A percentile compares a stretch with the other conserved stretches of the same genome.
phyloP scores from a whole-genome alignment of 2,888 invertebrate genomes.

The Diarsia dahlii region DNA sequence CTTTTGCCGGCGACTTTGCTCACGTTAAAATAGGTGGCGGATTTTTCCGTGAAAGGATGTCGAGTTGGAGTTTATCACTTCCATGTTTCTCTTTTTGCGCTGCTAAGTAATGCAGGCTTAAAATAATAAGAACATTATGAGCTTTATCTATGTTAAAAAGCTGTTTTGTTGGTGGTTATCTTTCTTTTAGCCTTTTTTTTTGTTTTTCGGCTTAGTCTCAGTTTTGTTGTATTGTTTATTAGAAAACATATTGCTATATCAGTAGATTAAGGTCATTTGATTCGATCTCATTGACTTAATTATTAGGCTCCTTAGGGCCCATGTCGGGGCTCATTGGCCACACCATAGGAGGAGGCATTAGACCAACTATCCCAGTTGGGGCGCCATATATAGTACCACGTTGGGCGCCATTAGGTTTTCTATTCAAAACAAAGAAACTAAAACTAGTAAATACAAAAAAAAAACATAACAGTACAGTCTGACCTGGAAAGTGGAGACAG shows the following conservation, averaged over 20 bases:
- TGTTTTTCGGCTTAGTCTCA: not conserved
- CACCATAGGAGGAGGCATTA: not conserved
- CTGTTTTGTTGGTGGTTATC: not conserved
- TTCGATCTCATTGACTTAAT: not conserved
- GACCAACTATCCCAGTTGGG: not conserved
- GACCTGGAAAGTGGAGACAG: slow-evolving; percentile 5
- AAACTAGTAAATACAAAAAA: not conserved
- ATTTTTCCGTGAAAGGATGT: slow-evolving; percentile 29
- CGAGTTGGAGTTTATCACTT: slow-evolving; percentile 19
- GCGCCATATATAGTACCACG: not conserved
- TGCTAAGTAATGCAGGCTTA: slow-evolving; percentile 20
- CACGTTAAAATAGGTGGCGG: slow-evolving; percentile 30
- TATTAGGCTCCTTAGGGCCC: not conserved
- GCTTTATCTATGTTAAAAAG: not conserved
- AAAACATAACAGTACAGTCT: not conserved
- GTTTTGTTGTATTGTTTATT: not conserved
- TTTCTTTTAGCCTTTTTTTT: not conserved
- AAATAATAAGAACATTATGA: slow-evolving; percentile 1
- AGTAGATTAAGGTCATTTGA: not conserved
- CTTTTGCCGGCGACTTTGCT: slow-evolving; percentile 30
- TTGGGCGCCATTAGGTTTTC: not conserved
- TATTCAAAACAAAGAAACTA: not conserved
- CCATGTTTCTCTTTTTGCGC: slow-evolving; percentile 24
- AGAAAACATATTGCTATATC: not conserved
- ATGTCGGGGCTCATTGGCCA: not conserved